Percentiles rank a stretch among this genome's conserved stretches.
These are phyloP conservation scores for Stictonetta naevosa DNA, from an alignment of 2,113 vertebrate species.

Conservation along the genomic window DNA sequence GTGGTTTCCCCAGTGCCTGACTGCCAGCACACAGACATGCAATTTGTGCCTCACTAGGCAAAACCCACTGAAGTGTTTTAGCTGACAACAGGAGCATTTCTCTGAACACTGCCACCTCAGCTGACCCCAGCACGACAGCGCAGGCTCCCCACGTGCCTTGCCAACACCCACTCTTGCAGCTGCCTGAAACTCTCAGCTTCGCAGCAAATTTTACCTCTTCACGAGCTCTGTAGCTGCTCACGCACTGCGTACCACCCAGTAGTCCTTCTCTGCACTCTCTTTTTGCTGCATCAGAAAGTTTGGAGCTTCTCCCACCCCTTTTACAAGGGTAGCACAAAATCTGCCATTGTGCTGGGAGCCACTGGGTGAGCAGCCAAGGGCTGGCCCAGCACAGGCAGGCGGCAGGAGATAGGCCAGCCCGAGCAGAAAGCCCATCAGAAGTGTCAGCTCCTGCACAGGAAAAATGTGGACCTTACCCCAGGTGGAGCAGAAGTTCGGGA, in stretches of 20 bases:
- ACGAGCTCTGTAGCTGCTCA: background rate
- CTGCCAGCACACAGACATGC: slow-evolving; percentile 30
- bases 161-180: background rate
- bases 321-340: background rate
- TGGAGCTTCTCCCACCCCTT: background rate
- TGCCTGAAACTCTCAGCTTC: rapidly evolving
- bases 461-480: background rate
- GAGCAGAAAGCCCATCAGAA: background rate
- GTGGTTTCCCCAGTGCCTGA: background rate
- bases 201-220: rapidly evolving
- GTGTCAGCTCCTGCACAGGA: background rate
- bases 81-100: background rate
- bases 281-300: background rate
- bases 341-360: background rate
- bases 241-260: rapidly evolving
- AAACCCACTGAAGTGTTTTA: slow-evolving; percentile 39
- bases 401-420: too few species aligned
- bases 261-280: rapidly evolving
- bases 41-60: slow-evolving; percentile 43
- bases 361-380: rapidly evolving
- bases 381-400: background rate
- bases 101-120: background rate
- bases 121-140: background rate
- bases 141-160: background rate
- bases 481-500: background rate